These are phyloP conservation scores for Selenia dentaria DNA, from an alignment of 2,888 invertebrate species.

Conservation along the genomic window DNA sequence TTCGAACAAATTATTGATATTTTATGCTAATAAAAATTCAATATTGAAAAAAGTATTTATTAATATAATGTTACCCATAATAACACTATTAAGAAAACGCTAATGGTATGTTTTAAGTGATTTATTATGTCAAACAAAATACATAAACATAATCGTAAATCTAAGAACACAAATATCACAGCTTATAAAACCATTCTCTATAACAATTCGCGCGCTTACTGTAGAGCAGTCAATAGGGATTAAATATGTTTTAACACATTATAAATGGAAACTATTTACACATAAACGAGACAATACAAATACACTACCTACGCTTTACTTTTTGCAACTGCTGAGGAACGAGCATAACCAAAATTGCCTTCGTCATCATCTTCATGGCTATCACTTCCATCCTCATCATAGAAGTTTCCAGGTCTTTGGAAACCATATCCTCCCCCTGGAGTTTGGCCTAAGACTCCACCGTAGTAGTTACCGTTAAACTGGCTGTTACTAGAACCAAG, in stretches of 20 bases:
- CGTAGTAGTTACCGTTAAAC: slow-evolving; percentile 72
- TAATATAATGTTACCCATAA: neutral
- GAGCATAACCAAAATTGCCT: slow-evolving; percentile 37
- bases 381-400: slow-evolving; percentile 47
- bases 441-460: slow-evolving; percentile 34
- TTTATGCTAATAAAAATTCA: slow-evolving; percentile 15
- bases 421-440: slow-evolving; percentile 51
- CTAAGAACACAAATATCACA: slow-evolving; percentile 13
- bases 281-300: too few species aligned
- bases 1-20: slow-evolving; percentile 2
- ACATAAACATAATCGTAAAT: slow-evolving; percentile 2
- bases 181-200: slow-evolving; percentile 2
- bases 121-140: slow-evolving; percentile 13
- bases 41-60: slow-evolving; percentile 9
- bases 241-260: too few species aligned
- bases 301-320: slow-evolving; percentile 27
- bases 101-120: slow-evolving; percentile 10
- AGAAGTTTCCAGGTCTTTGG: slow-evolving; percentile 51
- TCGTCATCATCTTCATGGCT: slow-evolving; percentile 35
- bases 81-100: slow-evolving; percentile 10
- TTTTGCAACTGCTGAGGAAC: slow-evolving; percentile 36
- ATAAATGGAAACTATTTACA: neutral
- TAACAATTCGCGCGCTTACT: neutral
- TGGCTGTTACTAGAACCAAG: slow-evolving; percentile 63
- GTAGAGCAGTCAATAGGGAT: too few species aligned